phyloP scores from a whole-genome alignment of 2,797 vertebrate species.

The Danio kyathit region DNA sequence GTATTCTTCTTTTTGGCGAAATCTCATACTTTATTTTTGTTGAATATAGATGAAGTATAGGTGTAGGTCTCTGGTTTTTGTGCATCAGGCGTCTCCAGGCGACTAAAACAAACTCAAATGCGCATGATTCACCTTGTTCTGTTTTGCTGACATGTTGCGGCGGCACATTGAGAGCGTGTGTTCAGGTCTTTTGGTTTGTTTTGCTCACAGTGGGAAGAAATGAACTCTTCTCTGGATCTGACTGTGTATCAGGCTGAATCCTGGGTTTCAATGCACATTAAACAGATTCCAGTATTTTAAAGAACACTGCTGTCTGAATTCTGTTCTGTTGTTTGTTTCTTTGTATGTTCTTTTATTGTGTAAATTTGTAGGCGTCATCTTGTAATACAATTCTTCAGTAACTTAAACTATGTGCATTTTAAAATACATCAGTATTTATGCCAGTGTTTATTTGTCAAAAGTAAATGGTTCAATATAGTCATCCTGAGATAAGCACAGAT shows the following conservation, averaged over 20 bases:
- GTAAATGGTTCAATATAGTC: no score
- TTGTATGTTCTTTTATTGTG: no score
- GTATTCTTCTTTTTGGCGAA: constrained; percentile 71
- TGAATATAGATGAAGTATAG: constrained; percentile 53
- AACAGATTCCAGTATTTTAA: constrained; percentile 80
- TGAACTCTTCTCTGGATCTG: constrained; percentile 63
- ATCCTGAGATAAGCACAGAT: no score
- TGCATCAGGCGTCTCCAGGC: constrained; percentile 48
- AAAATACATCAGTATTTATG: no score
- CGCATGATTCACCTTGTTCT: constrained; percentile 43
- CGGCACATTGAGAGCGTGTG: constrained; percentile 46
- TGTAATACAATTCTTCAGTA: no score
- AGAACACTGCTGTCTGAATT: constrained; percentile 62
- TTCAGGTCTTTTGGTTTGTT: constrained; percentile 1
- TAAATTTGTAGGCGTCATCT: no score
- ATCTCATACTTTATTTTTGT: constrained; percentile 67
- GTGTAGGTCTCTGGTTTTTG: constrained; percentile 42
- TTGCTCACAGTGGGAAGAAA: constrained; percentile 28
- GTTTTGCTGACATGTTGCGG: constrained; percentile 58
- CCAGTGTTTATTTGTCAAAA: no score
- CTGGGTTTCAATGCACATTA: constrained; percentile 81
- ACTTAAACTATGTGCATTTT: no score
- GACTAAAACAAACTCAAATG: constrained; percentile 51
- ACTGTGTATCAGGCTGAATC: constrained; percentile 73
- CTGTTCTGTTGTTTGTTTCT: constrained; percentile 32